Percentiles rank a stretch among this genome's conserved stretches.
Conservation (phyloP, 2,888 invertebrate species). For the Drosophila cognata region DNA sequence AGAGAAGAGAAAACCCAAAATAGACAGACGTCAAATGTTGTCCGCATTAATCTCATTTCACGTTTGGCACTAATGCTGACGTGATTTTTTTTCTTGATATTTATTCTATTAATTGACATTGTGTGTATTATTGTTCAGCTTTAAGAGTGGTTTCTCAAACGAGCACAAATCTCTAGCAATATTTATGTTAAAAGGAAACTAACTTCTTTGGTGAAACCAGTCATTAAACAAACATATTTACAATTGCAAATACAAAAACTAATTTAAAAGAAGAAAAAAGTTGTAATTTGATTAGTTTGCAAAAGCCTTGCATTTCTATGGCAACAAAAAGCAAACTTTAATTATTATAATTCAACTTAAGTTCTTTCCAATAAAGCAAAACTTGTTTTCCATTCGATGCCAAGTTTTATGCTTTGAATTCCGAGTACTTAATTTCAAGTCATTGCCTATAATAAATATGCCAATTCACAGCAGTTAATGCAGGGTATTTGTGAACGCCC, state of each 20-base stretch:
- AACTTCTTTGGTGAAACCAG: not conserved
- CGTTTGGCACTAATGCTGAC: slow-evolving; percentile 69
- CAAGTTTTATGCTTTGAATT: not conserved
- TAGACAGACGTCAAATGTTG: slow-evolving; percentile 62
- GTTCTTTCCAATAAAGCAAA: not conserved
- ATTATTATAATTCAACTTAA: not conserved
- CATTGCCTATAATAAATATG: not conserved
- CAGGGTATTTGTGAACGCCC: not conserved
- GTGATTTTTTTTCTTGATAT: slow-evolving; percentile 54
- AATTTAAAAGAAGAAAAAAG: not conserved
- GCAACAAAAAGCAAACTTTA: not conserved
- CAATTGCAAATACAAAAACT: not conserved
- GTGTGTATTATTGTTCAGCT: slow-evolving; percentile 17
- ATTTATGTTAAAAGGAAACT: not conserved
- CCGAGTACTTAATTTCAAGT: not conserved
- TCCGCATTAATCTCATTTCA: slow-evolving; percentile 72
- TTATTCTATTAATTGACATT: slow-evolving; percentile 70
- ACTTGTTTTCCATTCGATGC: not conserved
- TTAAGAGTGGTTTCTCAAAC: slow-evolving; percentile 12
- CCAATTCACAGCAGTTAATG: not conserved
- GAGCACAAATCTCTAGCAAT: not conserved
- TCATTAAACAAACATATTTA: not conserved
- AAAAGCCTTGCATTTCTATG: not conserved
- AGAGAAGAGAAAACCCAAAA: slow-evolving; percentile 2
- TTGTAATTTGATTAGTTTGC: not conserved